A percentile compares a stretch with the other conserved stretches of the same genome.
Conservation (phyloP, 2,888 invertebrate genomes). For the Acronicta aceris region DNA sequence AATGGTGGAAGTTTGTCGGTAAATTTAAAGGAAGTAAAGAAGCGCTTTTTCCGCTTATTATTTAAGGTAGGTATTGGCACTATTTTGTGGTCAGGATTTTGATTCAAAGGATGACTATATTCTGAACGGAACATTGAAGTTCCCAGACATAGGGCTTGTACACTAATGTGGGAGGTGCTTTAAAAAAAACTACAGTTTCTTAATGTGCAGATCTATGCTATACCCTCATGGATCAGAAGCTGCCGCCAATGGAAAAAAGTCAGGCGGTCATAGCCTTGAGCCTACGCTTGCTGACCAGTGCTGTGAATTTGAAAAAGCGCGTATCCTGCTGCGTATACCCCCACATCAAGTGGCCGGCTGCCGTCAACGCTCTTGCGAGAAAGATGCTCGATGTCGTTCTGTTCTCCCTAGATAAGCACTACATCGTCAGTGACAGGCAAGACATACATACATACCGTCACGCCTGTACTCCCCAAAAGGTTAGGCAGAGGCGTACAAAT, state of each 20-base stretch:
- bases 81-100: too few relatives aligned
- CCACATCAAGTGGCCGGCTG: constrained; percentile 70
- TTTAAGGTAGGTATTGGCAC: too few relatives aligned
- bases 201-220: constrained; percentile 71
- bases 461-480: too few relatives aligned
- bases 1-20: too few relatives aligned
- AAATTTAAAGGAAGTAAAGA: too few relatives aligned
- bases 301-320: constrained; percentile 40
- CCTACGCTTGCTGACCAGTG: constrained; percentile 71
- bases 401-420: constrained; percentile 68
- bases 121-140: too few relatives aligned
- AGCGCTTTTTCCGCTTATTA: too few relatives aligned
- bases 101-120: too few relatives aligned
- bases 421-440: constrained; percentile 75
- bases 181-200: neutral
- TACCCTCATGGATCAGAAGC: constrained; percentile 69
- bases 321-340: constrained; percentile 76
- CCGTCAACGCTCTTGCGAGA: constrained; percentile 60
- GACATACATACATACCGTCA: constrained; percentile 4
- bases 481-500: too few relatives aligned
- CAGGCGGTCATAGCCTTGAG: constrained; percentile 72
- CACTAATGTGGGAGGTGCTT: too few relatives aligned
- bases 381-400: constrained; percentile 70
- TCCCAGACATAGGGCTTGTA: too few relatives aligned
- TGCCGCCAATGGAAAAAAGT: constrained; percentile 74